Evolutionary conservation across 2,888 invertebrate species (phyloP).

Genomic region (Helleia helle): DNA sequence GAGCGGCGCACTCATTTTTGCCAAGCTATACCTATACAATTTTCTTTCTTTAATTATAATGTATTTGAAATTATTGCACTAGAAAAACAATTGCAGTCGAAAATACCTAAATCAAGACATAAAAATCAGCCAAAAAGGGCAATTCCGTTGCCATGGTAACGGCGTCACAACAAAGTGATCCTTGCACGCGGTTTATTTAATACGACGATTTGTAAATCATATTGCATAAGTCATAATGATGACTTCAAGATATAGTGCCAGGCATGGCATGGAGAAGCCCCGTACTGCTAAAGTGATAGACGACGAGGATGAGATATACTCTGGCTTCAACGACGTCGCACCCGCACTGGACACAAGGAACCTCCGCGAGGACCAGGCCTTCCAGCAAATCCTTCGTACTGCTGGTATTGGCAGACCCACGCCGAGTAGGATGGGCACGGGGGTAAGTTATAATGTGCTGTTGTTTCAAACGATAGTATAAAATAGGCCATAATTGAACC

Average conservation of each 20-base stretch:
- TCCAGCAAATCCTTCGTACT: conserved; percentile 84
- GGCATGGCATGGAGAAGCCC: conserved; percentile 48
- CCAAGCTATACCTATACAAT: too few relatives aligned
- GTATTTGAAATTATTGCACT: too few relatives aligned
- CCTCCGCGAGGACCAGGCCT: conserved; percentile 80
- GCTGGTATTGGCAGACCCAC: conserved; percentile 81
- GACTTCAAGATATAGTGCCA: conserved; percentile 53
- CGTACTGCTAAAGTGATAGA: conserved; percentile 54
- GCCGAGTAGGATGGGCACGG: conserved; percentile 69
- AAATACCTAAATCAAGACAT: too few relatives aligned
- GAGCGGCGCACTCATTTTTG: too few relatives aligned
- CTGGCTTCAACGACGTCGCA: conserved; percentile 79
- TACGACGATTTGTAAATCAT: neutral
- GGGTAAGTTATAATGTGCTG: conserved; percentile 34
- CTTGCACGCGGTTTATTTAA: conserved; percentile 6
- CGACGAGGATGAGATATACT: conserved; percentile 78
- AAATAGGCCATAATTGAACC: too few relatives aligned
- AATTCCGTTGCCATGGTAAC: conserved; percentile 38
- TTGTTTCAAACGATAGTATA: too few relatives aligned
- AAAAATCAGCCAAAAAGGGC: too few relatives aligned
- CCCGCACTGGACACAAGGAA: conserved; percentile 79
- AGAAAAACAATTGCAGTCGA: too few relatives aligned
- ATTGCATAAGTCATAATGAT: too few relatives aligned
- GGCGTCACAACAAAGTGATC: conserved; percentile 57
- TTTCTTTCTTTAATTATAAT: too few relatives aligned